phyloP scores from a whole-genome alignment of 2,888 invertebrate genomes.

The Pachymerium ferrugineum region DNA sequence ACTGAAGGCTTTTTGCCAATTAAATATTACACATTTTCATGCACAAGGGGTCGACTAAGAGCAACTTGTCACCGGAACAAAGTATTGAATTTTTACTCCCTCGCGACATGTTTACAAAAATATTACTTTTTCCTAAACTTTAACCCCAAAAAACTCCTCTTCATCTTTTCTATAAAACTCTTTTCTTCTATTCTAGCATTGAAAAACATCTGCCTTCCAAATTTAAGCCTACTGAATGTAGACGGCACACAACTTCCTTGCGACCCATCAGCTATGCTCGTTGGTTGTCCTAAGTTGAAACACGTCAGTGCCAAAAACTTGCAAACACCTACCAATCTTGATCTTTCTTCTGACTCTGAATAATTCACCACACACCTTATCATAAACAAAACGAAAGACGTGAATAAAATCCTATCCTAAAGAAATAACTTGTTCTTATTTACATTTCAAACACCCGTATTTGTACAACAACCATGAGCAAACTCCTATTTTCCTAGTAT shows the following conservation, averaged over 20 bases:
- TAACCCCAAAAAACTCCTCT: background rate
- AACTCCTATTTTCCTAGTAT: no score
- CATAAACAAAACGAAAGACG: background rate
- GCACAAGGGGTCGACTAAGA: background rate
- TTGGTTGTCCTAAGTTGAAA: background rate
- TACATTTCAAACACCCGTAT: no score
- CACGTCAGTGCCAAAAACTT: conserved; percentile 3
- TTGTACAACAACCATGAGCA: no score
- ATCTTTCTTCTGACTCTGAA: background rate
- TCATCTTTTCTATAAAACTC: background rate
- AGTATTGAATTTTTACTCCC: no score
- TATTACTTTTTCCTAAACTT: background rate
- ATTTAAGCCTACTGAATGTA: background rate
- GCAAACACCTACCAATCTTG: background rate
- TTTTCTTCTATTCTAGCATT: background rate
- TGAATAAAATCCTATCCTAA: no score
- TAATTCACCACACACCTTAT: no score
- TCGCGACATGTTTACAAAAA: background rate
- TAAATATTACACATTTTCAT: background rate
- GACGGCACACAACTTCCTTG: background rate
- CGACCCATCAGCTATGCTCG: background rate
- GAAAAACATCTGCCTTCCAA: conserved; percentile 4
- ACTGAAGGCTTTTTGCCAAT: background rate
- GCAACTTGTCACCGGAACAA: background rate
- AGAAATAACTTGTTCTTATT: no score